Conservation (phyloP, 2,113 vertebrate species). For the Rhea pennata region DNA sequence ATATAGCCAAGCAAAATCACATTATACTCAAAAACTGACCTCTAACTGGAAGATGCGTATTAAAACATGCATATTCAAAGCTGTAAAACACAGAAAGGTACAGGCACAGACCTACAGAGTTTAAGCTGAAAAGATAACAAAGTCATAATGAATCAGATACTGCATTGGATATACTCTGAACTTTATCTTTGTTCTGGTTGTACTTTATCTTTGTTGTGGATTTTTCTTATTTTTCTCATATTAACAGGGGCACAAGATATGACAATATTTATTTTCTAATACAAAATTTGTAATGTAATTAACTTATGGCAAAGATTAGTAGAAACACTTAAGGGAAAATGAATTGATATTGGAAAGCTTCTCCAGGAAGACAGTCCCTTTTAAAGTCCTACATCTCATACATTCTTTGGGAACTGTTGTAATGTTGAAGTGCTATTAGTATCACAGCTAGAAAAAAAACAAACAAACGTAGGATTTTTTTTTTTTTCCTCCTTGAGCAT, state of each 20-base stretch:
- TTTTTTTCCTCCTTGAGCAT: background rate
- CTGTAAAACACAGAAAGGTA: background rate
- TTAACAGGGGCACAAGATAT: background rate
- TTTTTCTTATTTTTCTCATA: background rate
- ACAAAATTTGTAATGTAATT: background rate
- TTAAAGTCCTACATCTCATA: slow-evolving; percentile 20
- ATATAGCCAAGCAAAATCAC: background rate
- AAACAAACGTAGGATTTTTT: background rate
- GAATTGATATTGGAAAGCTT: background rate
- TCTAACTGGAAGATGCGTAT: background rate
- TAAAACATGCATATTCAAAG: background rate
- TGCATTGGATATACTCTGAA: background rate
- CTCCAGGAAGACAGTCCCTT: background rate
- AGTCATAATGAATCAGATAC: accelerated
- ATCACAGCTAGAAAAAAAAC: slow-evolving; percentile 1
- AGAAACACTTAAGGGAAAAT: background rate
- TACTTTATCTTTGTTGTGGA: background rate
- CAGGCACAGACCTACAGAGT: accelerated
- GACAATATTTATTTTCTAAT: background rate
- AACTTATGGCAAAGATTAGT: background rate
- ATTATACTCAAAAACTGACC: background rate
- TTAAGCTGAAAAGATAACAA: background rate
- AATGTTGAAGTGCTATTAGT: slow-evolving; percentile 1
- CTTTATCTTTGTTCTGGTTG: background rate
- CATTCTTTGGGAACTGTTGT: background rate